These are phyloP conservation scores for Theristicus caerulescens DNA, from an alignment of 2,113 vertebrate species.

Conservation along the genomic window DNA sequence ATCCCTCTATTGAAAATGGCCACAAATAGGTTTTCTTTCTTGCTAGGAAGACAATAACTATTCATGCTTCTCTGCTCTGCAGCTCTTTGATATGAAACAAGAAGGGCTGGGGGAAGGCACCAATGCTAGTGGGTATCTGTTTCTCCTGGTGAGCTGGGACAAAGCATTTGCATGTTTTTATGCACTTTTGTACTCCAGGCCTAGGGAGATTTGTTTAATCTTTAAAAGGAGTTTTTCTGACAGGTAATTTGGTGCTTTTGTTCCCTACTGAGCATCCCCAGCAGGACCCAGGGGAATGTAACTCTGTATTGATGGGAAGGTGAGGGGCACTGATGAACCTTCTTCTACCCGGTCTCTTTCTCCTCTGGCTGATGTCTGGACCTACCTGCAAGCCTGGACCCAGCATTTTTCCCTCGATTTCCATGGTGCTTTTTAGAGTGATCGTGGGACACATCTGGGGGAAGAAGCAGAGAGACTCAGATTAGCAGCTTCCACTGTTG, in stretches of 20 bases:
- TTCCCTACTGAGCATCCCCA: neutral
- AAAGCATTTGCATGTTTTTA: neutral
- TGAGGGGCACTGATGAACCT: neutral
- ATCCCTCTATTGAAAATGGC: neutral
- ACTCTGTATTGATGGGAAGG: neutral
- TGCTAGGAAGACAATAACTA: neutral
- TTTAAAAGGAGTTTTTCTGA: neutral
- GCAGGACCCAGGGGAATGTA: neutral
- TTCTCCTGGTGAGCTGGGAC: neutral
- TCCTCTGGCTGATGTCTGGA: neutral
- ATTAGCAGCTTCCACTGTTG: neutral
- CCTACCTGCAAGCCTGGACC: constrained; percentile 53
- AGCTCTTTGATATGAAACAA: neutral
- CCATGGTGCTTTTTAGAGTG: constrained; percentile 49
- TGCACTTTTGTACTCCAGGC: neutral
- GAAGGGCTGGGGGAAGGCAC: neutral
- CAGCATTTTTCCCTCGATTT: constrained; percentile 37
- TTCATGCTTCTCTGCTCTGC: neutral
- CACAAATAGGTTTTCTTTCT: neutral
- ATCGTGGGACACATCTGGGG: constrained; percentile 1
- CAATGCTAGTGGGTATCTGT: fast-evolving
- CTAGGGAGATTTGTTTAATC: neutral
- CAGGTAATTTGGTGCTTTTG: neutral
- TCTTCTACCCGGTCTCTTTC: neutral
- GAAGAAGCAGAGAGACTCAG: neutral